Percentiles rank a stretch among this genome's conserved stretches.
phyloP scores from a whole-genome alignment of 2,113 vertebrate species.

The Myanophis thanlyinensis region DNA sequence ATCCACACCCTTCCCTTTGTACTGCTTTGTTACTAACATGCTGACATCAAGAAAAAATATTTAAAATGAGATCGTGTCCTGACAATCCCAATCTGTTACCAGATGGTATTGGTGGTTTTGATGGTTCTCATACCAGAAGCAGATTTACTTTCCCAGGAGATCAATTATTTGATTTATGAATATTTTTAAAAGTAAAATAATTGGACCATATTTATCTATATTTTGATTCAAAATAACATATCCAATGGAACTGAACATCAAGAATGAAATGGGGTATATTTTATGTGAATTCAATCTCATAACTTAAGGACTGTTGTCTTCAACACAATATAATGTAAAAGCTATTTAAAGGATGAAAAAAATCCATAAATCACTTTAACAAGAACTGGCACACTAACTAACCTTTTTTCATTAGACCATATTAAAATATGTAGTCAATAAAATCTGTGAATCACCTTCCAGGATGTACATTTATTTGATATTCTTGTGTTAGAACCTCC shows the following conservation, averaged over 20 bases:
- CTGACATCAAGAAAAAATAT: constrained; percentile 21
- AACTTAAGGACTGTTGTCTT: not conserved
- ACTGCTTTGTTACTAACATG: constrained; percentile 38
- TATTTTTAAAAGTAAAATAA: constrained; percentile 16
- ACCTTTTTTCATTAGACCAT: constrained; percentile 1
- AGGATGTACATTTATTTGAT: not conserved
- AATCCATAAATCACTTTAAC: not conserved
- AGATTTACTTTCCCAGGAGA: constrained; percentile 48
- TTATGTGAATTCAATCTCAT: not conserved
- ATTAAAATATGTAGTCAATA: not conserved
- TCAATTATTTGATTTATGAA: constrained; percentile 35
- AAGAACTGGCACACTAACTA: not conserved
- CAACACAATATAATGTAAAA: constrained; percentile 7
- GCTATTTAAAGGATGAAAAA: not conserved
- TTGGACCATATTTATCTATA: constrained; percentile 17
- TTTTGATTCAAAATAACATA: not conserved
- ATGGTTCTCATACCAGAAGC: constrained; percentile 18
- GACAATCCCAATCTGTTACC: constrained; percentile 49
- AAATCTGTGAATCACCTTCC: not conserved
- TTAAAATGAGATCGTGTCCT: constrained; percentile 51
- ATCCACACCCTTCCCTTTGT: constrained; percentile 1
- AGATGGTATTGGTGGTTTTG: constrained; percentile 44
- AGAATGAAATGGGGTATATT: not conserved
- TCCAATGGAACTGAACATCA: constrained; percentile 7
- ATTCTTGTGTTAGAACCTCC: not conserved